Evolutionary conservation across 2,113 vertebrate genomes (phyloP), one percentile per base, ranked within the genome.

Genomic region (Coptodon bakossiorum): DNA sequence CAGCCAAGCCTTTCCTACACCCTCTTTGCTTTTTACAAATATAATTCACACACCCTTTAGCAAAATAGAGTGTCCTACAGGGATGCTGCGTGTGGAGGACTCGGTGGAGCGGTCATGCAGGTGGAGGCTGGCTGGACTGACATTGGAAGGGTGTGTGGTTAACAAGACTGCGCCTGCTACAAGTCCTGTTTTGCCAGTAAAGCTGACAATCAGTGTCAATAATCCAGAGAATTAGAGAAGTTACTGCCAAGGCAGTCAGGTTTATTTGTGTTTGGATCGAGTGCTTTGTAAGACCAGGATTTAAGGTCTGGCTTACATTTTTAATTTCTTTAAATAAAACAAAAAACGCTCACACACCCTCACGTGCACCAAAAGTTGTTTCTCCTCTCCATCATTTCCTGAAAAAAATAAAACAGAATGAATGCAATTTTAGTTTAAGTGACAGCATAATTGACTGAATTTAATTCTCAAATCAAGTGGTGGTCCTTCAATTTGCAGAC

Each of bases 11-110:
- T 50, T 19, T 63, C 56, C 90, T 93, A 92, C 92, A 91, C 93
- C 93, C 90, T 92, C 45, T 89, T 91, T 92, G 82, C 17, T 59
- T 87, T 93, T 88, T 81, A 68, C 53, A 88, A 80, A 82, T 9
- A 66, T 40, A 53, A 22, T 8, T 53, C 63, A 88, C 91, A 92
- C 91, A 43, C 88, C 91, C 88, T 90, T 52, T n/a, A 6, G 48
- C 6, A 85, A 80, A 81, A 86, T 40, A 59, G 9, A 43, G 27
- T 57, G 82, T 86, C 82, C 56, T 40, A n/a, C 45, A 56, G 48
- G 4, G 10, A 24, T 50, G 85, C 54, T 85, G 34, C n/a, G 7
- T 10, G 68, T 82, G 57, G 45, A 79, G 57, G 45, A 79, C 50
- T 12, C 5, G 34, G 71, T 50, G 85, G 29, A 45, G 57, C 12